Percentiles rank a stretch among this genome's conserved stretches.
These are phyloP conservation scores for Narcine bancroftii DNA, from an alignment of 2,113 vertebrate species.

Conservation along the genomic window DNA sequence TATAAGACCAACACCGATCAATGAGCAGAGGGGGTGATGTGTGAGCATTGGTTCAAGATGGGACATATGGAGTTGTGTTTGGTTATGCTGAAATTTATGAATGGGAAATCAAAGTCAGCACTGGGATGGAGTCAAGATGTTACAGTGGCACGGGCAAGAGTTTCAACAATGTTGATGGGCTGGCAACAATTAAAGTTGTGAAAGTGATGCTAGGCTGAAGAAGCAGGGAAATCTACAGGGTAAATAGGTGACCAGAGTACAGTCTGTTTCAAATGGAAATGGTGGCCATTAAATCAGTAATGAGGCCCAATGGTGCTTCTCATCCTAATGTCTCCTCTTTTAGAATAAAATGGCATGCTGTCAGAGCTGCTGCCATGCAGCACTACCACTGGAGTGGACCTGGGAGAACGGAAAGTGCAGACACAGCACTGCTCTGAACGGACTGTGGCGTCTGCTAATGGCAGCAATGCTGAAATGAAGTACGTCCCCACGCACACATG, in stretches of 20 bases:
- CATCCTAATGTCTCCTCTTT: too few relatives aligned
- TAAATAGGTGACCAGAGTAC: neutral
- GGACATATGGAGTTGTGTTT: neutral
- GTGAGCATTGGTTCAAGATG: neutral
- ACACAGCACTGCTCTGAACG: too few relatives aligned
- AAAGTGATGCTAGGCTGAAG: neutral
- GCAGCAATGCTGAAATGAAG: too few relatives aligned
- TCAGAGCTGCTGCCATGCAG: too few relatives aligned
- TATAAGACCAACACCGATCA: neutral
- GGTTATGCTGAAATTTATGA: neutral
- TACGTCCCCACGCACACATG: too few relatives aligned
- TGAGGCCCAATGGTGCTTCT: neutral
- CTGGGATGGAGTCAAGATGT: neutral
- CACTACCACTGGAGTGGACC: too few relatives aligned
- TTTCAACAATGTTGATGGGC: neutral
- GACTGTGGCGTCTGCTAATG: too few relatives aligned
- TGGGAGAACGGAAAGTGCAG: too few relatives aligned
- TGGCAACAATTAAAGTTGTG: neutral
- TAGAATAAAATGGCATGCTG: too few relatives aligned
- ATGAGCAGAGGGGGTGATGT: neutral
- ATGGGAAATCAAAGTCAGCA: neutral
- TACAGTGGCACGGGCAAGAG: neutral
- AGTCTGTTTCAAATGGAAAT: neutral
- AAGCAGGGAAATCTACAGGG: neutral
- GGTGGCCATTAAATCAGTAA: neutral